Evolutionary conservation across 2,888 invertebrate genomes (phyloP).

Genomic region (Andrena haemorrhoa): DNA sequence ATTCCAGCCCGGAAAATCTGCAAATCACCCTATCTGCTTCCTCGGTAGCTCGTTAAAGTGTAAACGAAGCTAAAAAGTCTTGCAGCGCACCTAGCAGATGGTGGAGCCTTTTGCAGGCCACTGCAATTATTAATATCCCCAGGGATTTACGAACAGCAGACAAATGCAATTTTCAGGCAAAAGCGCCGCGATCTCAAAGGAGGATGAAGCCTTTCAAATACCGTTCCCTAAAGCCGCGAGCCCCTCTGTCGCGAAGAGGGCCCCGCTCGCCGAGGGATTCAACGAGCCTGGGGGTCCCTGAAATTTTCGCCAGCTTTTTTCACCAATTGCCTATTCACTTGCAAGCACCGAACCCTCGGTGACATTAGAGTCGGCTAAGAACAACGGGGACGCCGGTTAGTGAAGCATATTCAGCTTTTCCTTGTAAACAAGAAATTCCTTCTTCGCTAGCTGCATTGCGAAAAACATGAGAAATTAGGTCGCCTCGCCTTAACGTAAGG

Average conservation of each 20-base stretch:
- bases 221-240: slow-evolving; percentile 20
- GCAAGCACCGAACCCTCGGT: not conserved
- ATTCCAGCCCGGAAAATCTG: not conserved
- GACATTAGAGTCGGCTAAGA: slow-evolving; percentile 6
- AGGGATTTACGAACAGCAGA: slow-evolving; percentile 38
- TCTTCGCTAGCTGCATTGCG: not conserved
- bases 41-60: slow-evolving; percentile 14
- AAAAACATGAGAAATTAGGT: not conserved
- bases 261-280: slow-evolving; percentile 1
- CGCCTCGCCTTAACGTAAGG: not conserved
- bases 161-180: slow-evolving; percentile 43
- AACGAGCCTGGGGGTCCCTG: not conserved
- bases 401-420: not conserved
- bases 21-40: not conserved
- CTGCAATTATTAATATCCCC: slow-evolving; percentile 52
- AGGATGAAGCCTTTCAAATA: slow-evolving; percentile 12
- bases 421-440: not conserved
- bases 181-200: slow-evolving; percentile 4
- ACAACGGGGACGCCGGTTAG: not conserved
- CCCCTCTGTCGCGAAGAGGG: slow-evolving; percentile 6
- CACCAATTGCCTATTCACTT: not conserved
- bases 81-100: slow-evolving; percentile 60
- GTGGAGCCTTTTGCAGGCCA: slow-evolving; percentile 58
- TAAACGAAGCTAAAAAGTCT: slow-evolving; percentile 28
- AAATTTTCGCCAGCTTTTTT: slow-evolving; percentile 5